Evolutionary conservation across 2,797 vertebrate species (phyloP), one percentile per base, ranked within the genome.

Genomic region (Micromesistius poutassou): DNA sequence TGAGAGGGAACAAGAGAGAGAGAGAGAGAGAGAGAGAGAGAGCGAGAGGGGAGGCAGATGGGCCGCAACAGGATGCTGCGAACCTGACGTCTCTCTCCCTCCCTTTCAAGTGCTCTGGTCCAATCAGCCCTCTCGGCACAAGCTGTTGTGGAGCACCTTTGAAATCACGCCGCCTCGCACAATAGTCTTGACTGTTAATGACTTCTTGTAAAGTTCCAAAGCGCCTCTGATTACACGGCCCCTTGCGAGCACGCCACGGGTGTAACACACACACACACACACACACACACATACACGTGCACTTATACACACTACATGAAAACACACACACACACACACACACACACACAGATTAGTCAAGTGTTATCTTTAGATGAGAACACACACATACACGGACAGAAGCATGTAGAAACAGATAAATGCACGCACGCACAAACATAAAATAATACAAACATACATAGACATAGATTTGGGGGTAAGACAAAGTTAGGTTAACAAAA

Each of bases 141-240:
- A 94, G 94, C 94, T 95, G 94, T 93, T 94, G 93, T 91, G 91
- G 92, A 94, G 92, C 94, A 93, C 93, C 94, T 95, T 94, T 95
- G 93, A 94, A 95, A 95, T 94, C 91, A 91, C 81, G 90, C 88
- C 85, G 90, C 91, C 91, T 7, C 92, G 91, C 93, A 94, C 94
- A 95, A 94, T 94, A 95, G 93, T 94, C 94, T 90, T 93, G 93
- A 94, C 93, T 94, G 92, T 93, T 94, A 95, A 94, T 94, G 94
- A 94, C 92, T 93, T 92, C 91, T 94, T 94, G 92, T 94, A 93
- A 94, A 95, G 92, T 94, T 95, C 93, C 91, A 92, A 93, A 93
- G 93, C 87, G 81, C 76, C 88, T 88, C 90, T 93, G 92, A 94
- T 94, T 94, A 93, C 91, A 91, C 89, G 88, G 90, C 85, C 84